Conservation (phyloP, 2,797 vertebrate species). For the Cebuella pygmaea region DNA sequence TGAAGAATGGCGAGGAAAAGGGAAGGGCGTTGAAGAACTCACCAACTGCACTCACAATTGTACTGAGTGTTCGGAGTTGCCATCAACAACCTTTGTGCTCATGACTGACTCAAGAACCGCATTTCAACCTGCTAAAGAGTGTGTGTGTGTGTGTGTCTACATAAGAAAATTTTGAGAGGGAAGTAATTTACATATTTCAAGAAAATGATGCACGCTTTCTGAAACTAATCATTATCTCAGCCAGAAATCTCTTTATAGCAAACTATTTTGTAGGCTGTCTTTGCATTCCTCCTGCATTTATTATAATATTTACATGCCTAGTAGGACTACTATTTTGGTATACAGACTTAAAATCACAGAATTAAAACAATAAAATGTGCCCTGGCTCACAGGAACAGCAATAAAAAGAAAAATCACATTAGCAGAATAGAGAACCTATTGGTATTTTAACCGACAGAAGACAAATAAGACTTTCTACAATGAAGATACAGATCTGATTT, state of each 20-base stretch:
- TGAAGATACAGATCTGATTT: conserved; percentile 39
- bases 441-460: neutral
- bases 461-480: neutral
- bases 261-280: neutral
- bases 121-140: neutral
- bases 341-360: neutral
- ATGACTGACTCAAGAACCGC: neutral
- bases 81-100: neutral
- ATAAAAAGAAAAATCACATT: neutral
- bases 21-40: neutral
- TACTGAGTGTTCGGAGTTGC: neutral
- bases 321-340: neutral
- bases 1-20: neutral
- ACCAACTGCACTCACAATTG: neutral
- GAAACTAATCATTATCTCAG: neutral
- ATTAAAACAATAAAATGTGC: neutral
- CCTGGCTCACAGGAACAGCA: neutral
- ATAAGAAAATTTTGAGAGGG: neutral
- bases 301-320: neutral
- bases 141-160: neutral
- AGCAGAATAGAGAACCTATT: neutral
- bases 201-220: neutral
- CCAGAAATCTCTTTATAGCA: neutral
- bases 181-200: neutral
- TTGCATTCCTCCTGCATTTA: neutral